Evolutionary conservation across 2,888 invertebrate genomes (phyloP).

Genomic region (Apantesis nais): DNA sequence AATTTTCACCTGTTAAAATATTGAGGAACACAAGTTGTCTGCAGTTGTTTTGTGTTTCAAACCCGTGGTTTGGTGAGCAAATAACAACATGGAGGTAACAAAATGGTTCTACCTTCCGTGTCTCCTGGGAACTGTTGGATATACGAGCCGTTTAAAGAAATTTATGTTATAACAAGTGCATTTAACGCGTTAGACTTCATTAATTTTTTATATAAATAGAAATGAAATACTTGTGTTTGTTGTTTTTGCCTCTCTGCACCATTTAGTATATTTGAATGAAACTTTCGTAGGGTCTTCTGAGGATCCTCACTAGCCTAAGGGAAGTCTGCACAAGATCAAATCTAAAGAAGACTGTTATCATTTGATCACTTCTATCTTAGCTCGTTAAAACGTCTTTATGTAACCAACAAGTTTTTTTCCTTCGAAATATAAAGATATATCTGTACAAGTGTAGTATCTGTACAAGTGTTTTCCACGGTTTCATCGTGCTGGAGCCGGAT

Average conservation of each 20-base stretch:
- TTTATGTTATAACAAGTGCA: constrained; percentile 2
- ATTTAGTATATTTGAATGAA: too few relatives aligned
- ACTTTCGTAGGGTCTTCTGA: not conserved
- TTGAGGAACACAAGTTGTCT: constrained; percentile 29
- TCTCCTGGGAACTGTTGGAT: constrained; percentile 5
- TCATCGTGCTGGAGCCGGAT: too few relatives aligned
- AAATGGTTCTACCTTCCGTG: constrained; percentile 1
- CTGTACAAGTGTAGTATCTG: too few relatives aligned
- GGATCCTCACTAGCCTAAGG: not conserved
- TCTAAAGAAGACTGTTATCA: not conserved
- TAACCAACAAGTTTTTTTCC: too few relatives aligned
- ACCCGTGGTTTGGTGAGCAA: constrained; percentile 8
- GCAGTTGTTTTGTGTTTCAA: constrained; percentile 17
- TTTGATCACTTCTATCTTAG: too few relatives aligned
- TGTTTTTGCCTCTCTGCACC: too few relatives aligned
- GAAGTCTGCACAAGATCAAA: not conserved
- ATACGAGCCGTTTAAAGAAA: constrained; percentile 1
- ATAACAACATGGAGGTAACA: constrained; percentile 8
- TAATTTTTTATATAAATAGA: not conserved
- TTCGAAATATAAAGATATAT: too few relatives aligned
- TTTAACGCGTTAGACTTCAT: not conserved
- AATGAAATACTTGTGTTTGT: too few relatives aligned
- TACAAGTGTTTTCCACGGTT: too few relatives aligned
- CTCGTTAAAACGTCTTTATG: too few relatives aligned
- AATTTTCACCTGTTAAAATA: constrained; percentile 47